Percentiles rank a stretch among this genome's conserved stretches.
Conservation (phyloP, 2,113 vertebrate genomes). For the Platysteira castanea region DNA sequence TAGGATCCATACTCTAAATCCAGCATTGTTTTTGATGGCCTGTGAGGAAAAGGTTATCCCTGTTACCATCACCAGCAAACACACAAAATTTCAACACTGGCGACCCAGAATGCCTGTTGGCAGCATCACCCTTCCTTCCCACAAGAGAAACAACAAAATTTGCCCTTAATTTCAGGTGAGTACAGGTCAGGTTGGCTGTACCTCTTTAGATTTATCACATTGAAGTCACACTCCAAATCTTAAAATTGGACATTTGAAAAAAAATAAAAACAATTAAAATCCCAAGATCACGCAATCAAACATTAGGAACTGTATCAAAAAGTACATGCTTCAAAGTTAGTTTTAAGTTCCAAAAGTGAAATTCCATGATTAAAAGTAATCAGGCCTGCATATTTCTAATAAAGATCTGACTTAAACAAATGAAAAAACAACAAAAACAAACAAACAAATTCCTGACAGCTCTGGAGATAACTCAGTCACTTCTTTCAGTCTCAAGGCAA, state of each 20-base stretch:
- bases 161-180: neutral
- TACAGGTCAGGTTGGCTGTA: neutral
- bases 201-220: neutral
- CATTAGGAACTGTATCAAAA: neutral
- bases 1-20: conserved; percentile 97
- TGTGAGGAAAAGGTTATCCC: conserved; percentile 34
- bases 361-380: neutral
- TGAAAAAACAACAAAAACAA: neutral
- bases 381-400: neutral
- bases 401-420: neutral
- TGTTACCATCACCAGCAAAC: neutral
- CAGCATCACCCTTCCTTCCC: neutral
- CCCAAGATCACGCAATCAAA: neutral
- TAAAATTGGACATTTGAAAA: neutral
- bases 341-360: neutral
- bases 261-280: neutral
- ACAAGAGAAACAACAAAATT: neutral
- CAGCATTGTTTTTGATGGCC: conserved; percentile 99
- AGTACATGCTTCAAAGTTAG: accelerated
- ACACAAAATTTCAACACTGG: neutral
- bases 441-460: neutral
- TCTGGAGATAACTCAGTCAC: neutral
- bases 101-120: neutral
- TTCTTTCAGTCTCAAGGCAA: neutral
- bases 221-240: neutral